phyloP scores from a whole-genome alignment of 2,888 invertebrate species.

The Trichopria drosophilae region DNA sequence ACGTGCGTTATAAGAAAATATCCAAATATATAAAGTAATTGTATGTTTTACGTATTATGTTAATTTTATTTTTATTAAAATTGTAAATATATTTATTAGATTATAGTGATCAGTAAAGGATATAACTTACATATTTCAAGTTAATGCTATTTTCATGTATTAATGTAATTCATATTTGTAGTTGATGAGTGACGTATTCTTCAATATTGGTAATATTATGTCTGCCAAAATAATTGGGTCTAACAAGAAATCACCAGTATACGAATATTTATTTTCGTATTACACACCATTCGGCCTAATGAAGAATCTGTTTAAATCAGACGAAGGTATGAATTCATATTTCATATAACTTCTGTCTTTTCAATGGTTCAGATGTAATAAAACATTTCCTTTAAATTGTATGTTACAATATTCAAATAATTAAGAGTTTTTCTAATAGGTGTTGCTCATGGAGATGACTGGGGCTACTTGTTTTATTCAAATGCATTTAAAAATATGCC shows the following conservation, averaged over 20 bases:
- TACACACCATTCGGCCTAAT: conserved; percentile 44
- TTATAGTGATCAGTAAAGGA: too few relatives aligned
- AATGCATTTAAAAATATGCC: conserved; percentile 54
- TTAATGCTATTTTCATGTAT: too few relatives aligned
- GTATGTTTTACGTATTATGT: too few relatives aligned
- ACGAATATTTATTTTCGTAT: conserved; percentile 47
- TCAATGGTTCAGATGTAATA: background rate
- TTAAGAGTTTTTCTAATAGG: conserved; percentile 43
- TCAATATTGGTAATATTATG: conserved; percentile 38
- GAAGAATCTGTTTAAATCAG: conserved; percentile 42
- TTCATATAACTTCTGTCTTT: background rate
- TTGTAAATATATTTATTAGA: too few relatives aligned
- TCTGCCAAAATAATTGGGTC: conserved; percentile 43
- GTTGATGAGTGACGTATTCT: conserved; percentile 45
- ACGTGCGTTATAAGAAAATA: too few relatives aligned
- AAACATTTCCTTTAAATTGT: conserved; percentile 5
- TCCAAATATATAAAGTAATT: too few relatives aligned
- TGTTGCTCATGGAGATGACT: conserved; percentile 60
- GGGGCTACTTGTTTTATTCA: conserved; percentile 59
- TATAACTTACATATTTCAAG: too few relatives aligned
- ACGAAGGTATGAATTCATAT: conserved; percentile 36
- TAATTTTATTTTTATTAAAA: conserved; percentile 15
- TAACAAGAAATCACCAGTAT: conserved; percentile 45
- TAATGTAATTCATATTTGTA: too few relatives aligned
- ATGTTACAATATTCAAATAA: conserved; percentile 1